A percentile compares a stretch with the other conserved stretches of the same genome.
Conservation (phyloP, 2,888 invertebrate species). For the Eurois occulta region DNA sequence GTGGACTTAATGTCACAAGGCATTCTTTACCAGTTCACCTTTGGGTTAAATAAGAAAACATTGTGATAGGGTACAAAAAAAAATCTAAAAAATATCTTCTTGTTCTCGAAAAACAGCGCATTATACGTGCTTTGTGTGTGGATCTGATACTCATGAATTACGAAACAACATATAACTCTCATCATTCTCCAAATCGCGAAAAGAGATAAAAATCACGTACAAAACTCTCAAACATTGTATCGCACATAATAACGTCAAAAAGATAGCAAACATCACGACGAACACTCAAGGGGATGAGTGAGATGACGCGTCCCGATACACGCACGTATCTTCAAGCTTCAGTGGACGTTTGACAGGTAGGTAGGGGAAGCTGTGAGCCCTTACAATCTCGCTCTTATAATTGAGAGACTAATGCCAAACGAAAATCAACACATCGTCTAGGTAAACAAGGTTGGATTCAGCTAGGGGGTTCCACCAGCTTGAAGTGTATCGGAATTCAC, state of each 20-base stretch:
- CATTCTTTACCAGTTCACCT: too few relatives aligned
- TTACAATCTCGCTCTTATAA: constrained; percentile 58
- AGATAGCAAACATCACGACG: constrained; percentile 65
- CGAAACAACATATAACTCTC: constrained; percentile 10
- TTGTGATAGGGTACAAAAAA: too few relatives aligned
- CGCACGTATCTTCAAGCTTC: constrained; percentile 76
- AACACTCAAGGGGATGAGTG: constrained; percentile 68
- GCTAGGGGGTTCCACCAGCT: neutral
- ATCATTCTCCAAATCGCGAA: constrained; percentile 42
- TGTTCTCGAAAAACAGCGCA: too few relatives aligned
- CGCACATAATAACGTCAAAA: constrained; percentile 62
- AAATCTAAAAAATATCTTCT: too few relatives aligned
- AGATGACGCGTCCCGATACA: constrained; percentile 75
- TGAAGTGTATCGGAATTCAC: constrained; percentile 58
- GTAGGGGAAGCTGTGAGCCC: constrained; percentile 64
- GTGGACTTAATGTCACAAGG: too few relatives aligned
- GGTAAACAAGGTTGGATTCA: constrained; percentile 40
- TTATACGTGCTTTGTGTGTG: neutral
- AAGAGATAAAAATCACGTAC: constrained; percentile 60
- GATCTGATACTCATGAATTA: neutral
- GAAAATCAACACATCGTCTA: constrained; percentile 47
- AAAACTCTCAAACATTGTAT: constrained; percentile 54
- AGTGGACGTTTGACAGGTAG: constrained; percentile 78
- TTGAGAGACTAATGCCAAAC: constrained; percentile 41
- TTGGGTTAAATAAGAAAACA: too few relatives aligned